Percentiles rank a stretch among this genome's conserved stretches.
Conservation (phyloP, 2,888 invertebrate genomes). For the Lithodes maja region DNA sequence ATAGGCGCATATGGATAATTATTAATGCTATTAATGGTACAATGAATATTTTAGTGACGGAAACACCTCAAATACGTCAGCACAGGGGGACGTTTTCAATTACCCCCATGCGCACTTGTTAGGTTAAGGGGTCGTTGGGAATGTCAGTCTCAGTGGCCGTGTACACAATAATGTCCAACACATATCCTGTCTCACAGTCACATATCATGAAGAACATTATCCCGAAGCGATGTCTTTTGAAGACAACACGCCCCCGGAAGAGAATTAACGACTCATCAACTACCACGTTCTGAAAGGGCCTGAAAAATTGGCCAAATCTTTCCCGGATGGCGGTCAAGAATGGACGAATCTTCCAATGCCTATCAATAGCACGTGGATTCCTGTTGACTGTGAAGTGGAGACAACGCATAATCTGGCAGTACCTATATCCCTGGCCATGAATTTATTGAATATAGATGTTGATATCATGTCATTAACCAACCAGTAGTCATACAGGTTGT, state of each 20-base stretch:
- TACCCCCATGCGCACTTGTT: no score
- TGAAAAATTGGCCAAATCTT: background rate
- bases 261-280: background rate
- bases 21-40: no score
- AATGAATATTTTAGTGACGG: no score
- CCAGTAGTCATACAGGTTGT: no score
- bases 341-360: background rate
- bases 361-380: background rate
- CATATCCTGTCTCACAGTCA: background rate
- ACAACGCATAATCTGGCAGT: no score
- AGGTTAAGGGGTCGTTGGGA: background rate
- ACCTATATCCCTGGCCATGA: no score
- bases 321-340: background rate
- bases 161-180: background rate
- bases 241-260: background rate
- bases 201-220: background rate
- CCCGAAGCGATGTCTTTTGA: background rate
- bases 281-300: background rate
- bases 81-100: no score
- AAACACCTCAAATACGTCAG: no score
- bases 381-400: no score
- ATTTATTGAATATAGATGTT: no score
- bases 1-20: no score
- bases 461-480: no score
- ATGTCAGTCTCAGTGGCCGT: background rate